A percentile compares a stretch with the other conserved stretches of the same genome.
Evolutionary conservation across 2,888 invertebrate genomes (phyloP).

Genomic region (Latheticus oryzae): DNA sequence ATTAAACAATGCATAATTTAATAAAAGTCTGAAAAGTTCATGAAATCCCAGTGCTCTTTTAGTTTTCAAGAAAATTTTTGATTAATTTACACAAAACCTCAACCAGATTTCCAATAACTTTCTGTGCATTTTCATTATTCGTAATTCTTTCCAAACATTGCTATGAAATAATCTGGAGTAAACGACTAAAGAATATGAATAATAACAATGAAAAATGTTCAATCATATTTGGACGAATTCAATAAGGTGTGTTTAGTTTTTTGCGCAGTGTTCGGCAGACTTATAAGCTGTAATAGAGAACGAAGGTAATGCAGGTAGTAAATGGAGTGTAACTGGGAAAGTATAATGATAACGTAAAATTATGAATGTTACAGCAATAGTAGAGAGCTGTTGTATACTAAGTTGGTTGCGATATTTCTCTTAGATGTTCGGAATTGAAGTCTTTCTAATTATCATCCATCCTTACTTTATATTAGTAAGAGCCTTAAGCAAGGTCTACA

Average conservation of each 20-base stretch:
- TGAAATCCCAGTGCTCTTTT: slow-evolving; percentile 27
- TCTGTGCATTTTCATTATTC: slow-evolving; percentile 11
- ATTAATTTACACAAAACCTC: slow-evolving; percentile 25
- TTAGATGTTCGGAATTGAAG: slow-evolving; percentile 29
- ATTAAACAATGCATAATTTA: slow-evolving; percentile 31
- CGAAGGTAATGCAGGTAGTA: slow-evolving; percentile 32
- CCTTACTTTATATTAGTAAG: slow-evolving; percentile 36
- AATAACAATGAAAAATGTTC: no score
- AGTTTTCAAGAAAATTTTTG: slow-evolving; percentile 26
- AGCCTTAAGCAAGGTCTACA: slow-evolving; percentile 32
- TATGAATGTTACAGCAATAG: slow-evolving; percentile 8
- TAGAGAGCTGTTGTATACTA: slow-evolving; percentile 22
- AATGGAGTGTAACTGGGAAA: slow-evolving; percentile 21
- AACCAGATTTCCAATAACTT: slow-evolving; percentile 16
- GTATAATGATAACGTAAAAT: slow-evolving; percentile 37
- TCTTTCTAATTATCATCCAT: slow-evolving; percentile 42
- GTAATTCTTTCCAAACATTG: slow-evolving; percentile 31
- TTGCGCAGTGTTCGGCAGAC: no score
- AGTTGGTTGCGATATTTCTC: slow-evolving; percentile 33
- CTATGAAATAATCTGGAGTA: no score
- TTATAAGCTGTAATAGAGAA: slow-evolving; percentile 29
- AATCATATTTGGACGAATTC: no score
- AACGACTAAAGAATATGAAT: no score
- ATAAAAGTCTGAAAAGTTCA: slow-evolving; percentile 30
- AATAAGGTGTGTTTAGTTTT: no score